A percentile compares a stretch with the other conserved stretches of the same genome.
phyloP scores from a whole-genome alignment of 2,113 vertebrate genomes.

The Mastomys coucha region DNA sequence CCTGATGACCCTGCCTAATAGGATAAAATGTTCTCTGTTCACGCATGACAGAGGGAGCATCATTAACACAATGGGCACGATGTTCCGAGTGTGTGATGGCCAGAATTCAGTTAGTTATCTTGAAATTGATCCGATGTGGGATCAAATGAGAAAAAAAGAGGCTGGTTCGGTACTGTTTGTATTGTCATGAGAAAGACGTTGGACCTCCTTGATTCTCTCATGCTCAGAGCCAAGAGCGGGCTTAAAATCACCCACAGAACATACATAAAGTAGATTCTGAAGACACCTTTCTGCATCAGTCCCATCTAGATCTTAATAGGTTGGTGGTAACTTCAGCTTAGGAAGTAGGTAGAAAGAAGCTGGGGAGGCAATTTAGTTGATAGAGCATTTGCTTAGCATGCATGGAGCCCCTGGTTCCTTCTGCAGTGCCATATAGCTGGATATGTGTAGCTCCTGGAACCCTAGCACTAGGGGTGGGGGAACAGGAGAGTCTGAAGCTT shows the following conservation, averaged over 20 bases:
- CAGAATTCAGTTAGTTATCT: background rate
- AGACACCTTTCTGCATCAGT: background rate
- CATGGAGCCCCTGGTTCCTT: background rate
- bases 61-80: background rate
- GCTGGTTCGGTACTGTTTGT: accelerated
- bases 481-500: background rate
- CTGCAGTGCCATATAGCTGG: background rate
- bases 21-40: background rate
- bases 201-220: background rate
- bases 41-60: background rate
- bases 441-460: background rate
- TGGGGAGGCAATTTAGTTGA: background rate
- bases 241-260: background rate
- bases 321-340: background rate
- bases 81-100: background rate
- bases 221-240: background rate
- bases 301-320: background rate
- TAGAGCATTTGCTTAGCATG: background rate
- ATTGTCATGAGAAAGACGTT: background rate
- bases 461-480: background rate
- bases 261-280: background rate
- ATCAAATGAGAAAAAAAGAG: background rate
- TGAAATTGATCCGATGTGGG: background rate
- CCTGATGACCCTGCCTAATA: background rate
- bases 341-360: too few relatives aligned